These are phyloP conservation scores for Sinelater perroti DNA, from an alignment of 2,888 invertebrate genomes.

Conservation along the genomic window DNA sequence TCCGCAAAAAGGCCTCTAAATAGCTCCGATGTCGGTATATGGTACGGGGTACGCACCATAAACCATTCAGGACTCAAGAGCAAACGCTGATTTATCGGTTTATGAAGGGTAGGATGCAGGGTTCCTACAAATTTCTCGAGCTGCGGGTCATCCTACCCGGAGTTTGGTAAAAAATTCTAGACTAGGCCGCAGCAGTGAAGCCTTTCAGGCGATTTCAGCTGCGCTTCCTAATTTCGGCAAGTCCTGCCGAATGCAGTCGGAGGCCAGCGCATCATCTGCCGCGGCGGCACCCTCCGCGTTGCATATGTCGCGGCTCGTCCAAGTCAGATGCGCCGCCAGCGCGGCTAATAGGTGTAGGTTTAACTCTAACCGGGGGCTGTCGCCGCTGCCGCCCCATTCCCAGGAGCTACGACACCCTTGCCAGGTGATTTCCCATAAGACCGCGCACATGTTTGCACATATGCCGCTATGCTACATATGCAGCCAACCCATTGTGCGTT, in stretches of 20 bases:
- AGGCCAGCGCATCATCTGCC: conserved; percentile 47
- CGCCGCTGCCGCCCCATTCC: conserved; percentile 48
- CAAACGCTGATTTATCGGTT: conserved; percentile 17
- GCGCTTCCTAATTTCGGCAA: conserved; percentile 25
- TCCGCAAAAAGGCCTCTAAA: conserved; percentile 13
- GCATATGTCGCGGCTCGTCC: conserved; percentile 48
- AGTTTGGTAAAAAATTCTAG: too few relatives aligned
- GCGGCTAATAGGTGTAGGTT: conserved; percentile 48
- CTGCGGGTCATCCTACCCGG: not conserved
- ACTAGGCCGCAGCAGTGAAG: too few relatives aligned
- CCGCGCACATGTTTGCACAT: conserved; percentile 63
- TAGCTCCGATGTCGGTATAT: not conserved
- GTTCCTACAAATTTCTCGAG: not conserved
- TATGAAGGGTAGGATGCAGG: conserved; percentile 3
- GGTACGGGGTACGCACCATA: conserved; percentile 9
- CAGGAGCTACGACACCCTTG: conserved; percentile 55
- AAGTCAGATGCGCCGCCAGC: conserved; percentile 44
- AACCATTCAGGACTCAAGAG: conserved; percentile 9
- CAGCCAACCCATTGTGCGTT: conserved; percentile 55
- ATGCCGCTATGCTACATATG: conserved; percentile 56
- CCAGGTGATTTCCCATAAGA: conserved; percentile 64
- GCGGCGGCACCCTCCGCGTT: conserved; percentile 41
- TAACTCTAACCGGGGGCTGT: conserved; percentile 37
- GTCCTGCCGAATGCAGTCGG: conserved; percentile 41
- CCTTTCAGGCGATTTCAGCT: too few relatives aligned